Evolutionary conservation across 2,113 vertebrate genomes (phyloP).

Genomic region (Noctilio leporinus): DNA sequence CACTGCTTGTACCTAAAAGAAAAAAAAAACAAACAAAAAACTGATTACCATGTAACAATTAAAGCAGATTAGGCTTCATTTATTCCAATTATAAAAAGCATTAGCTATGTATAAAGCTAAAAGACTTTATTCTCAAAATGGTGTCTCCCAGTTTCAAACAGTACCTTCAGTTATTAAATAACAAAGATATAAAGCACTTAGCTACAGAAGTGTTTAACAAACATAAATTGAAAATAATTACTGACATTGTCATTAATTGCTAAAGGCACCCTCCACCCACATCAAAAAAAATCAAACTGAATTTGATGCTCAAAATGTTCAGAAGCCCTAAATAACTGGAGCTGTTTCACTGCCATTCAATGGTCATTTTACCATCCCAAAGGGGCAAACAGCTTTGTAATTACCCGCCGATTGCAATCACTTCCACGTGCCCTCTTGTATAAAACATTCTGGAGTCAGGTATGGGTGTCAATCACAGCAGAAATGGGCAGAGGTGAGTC

Average conservation of each 20-base stretch:
- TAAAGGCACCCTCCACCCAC: neutral
- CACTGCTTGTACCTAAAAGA: conserved; percentile 92
- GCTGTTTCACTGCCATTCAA: neutral
- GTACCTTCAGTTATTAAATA: neutral
- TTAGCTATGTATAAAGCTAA: neutral
- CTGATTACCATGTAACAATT: neutral
- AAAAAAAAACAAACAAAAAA: neutral
- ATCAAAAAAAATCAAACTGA: neutral
- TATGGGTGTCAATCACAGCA: neutral
- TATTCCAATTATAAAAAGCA: neutral
- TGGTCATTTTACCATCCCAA: neutral
- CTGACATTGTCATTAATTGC: neutral
- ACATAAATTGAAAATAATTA: neutral
- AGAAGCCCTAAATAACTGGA: neutral
- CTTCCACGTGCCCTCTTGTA: neutral
- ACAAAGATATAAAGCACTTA: neutral
- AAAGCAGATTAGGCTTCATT: neutral
- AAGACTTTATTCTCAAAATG: neutral
- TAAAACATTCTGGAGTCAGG: neutral
- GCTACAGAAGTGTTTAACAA: neutral
- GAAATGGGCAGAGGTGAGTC: neutral
- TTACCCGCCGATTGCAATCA: neutral
- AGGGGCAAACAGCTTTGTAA: neutral
- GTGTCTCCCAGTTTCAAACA: neutral
- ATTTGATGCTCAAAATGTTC: neutral